Base-by-base conservation (phyloP, 2,888 invertebrate species). In the Oxycera nigricornis region DNA sequence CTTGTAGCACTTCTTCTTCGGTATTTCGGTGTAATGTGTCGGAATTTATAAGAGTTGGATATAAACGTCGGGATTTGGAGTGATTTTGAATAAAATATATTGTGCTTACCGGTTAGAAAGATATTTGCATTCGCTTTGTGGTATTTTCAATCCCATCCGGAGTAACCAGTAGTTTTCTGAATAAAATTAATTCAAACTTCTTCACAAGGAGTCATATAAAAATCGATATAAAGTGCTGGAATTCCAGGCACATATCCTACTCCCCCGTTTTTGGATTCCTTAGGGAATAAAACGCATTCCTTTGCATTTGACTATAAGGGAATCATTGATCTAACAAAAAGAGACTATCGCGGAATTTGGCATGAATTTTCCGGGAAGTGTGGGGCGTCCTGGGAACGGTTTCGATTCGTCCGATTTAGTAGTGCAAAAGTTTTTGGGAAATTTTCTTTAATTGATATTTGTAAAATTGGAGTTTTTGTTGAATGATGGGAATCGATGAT, bases 401-500 rank as follows among this genome's bases (percentile, higher is more conserved):
- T 46, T 46, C 14, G 14, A 35, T 35, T 14, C 17, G 46, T 46
- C 11, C 6, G 55, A 55, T 55, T 24, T 39, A 39, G 46, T 14
- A 3, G 6, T 46, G 11, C 17, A 14, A 39, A 9, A 11, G 46
- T 17, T 35, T 3, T 17, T 24, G 24, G 55, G 28, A 28, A 24
- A 1, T 59, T 24, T n/a, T n/a, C n/a, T n/a, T n/a, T 46, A 17
- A 35, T 11, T 14, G 46, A 28, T 59, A 9, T 24, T 4, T 1
- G 26, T n/a, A 14, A 28, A 59, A 28, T 59, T 59, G 28, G 11
- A 2, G 14, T 59, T n/a, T 24, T 24, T 22, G 28, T 17, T 2
- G 55, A 31, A 50, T 24, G 62, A 77, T 77, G 76, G 76, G 74
- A 57, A 74, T 52, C 61, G 77, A 77, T 11, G 77, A 62, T n/a